Evolutionary conservation across 2,113 vertebrate species (phyloP), one percentile per base, ranked within the genome.

Genomic region (Corythornis vintsioides): DNA sequence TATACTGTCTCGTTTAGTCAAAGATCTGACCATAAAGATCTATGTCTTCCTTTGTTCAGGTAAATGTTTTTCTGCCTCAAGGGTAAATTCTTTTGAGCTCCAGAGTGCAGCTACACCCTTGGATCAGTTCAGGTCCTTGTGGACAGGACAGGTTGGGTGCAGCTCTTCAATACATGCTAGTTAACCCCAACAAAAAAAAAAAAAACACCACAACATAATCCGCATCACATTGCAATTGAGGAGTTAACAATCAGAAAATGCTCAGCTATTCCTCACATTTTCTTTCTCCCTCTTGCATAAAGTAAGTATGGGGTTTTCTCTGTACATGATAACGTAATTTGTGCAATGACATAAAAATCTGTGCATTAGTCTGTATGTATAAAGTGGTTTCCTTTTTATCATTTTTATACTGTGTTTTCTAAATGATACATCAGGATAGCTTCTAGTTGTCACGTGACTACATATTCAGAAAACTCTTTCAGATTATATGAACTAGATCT

Each of bases 31-130:
- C 38, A 38, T 38, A 38, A 38, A 38, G 77, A 81, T 93, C 70
- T 89, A 3, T 88, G 77, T 94, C 74, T 86, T 59, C 88, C 76
- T 88, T 78, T 33, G 2, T 80, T 78, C 55, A 91, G 77, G 83
- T 89, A 87, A 90, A 82, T 89, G 78, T 84, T 93, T 90, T 95
- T 89, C 72, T 2, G 53, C 86, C 88, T 90, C 66, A 45, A 63
- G 88, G 31, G 42, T 93, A 93, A 89, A 92, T 92, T 55, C 74
- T 86, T 86, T 73, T 42, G 66, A 82, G 86, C 77, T 91, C 73
- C 47, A 50, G 43, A 71, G 52, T 21, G 33, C 1, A 2, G 72
- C 73, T 78, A 80, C 81, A 56, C 50, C 67, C 86, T 90, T 0
- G 1, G 28, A 55, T 73, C 9, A 6, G 52, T 81, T 59, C 1